Evolutionary conservation across 2,888 invertebrate species (phyloP).

Genomic region (Napeogenes inachia): DNA sequence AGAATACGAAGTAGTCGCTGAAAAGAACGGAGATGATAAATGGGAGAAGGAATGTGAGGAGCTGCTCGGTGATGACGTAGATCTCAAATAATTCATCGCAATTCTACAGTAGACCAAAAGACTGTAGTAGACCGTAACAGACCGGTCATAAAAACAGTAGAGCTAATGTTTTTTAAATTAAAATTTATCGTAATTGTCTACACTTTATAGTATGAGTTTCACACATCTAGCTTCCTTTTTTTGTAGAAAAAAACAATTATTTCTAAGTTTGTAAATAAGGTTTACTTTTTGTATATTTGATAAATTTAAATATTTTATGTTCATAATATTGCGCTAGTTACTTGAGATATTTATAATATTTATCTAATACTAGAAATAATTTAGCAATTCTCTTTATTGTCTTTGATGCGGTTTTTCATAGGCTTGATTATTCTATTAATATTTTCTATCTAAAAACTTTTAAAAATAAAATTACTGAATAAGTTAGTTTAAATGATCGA

Average conservation of each 20-base stretch:
- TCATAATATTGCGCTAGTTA: constrained; percentile 5
- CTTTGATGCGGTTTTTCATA: too few species aligned
- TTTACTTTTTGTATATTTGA: not conserved
- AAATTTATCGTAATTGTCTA: too few species aligned
- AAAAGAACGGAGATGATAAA: constrained; percentile 67
- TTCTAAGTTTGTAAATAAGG: constrained; percentile 24
- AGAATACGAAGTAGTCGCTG: constrained; percentile 92
- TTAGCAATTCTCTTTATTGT: too few species aligned
- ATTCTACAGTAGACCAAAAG: constrained; percentile 17
- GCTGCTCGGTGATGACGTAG: constrained; percentile 79
- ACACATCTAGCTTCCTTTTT: constrained; percentile 8
- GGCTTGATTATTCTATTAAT: too few species aligned
- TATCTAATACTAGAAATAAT: not conserved
- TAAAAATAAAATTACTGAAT: too few species aligned
- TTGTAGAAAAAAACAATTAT: constrained; percentile 16
- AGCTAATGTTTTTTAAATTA: not conserved
- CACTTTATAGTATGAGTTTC: not conserved
- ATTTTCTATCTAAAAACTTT: too few species aligned
- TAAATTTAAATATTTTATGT: constrained; percentile 6
- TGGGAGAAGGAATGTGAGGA: constrained; percentile 85
- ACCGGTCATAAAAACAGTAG: not conserved
- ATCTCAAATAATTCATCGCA: constrained; percentile 71
- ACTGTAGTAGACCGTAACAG: constrained; percentile 14
- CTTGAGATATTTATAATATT: not conserved
- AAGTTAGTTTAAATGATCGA: too few species aligned